A percentile compares a stretch with the other conserved stretches of the same genome.
Evolutionary conservation across 2,797 vertebrate species (phyloP).

Genomic region (Peromyscus aztecus): DNA sequence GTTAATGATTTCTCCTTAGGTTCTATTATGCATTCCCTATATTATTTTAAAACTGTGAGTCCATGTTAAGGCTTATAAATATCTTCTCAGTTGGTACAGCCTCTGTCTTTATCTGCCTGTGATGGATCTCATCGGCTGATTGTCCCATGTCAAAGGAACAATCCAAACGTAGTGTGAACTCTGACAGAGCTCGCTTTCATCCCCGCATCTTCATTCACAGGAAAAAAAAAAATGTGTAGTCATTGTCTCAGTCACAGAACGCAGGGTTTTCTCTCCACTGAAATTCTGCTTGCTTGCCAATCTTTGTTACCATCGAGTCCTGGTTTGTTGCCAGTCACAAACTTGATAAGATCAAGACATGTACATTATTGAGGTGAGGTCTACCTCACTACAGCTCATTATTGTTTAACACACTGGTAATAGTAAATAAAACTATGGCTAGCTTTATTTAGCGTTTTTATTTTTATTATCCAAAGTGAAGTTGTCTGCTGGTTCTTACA

Average conservation of each 20-base stretch:
- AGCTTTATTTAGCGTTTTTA: neutral
- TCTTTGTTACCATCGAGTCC: neutral
- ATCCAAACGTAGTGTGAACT: neutral
- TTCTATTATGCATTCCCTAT: neutral
- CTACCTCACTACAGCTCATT: neutral
- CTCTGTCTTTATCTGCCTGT: neutral
- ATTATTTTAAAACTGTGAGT: neutral
- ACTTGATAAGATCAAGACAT: neutral
- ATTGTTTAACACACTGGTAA: neutral
- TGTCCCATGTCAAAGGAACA: conserved; percentile 15
- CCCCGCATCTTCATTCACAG: neutral
- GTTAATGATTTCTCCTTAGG: neutral
- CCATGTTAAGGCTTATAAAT: neutral
- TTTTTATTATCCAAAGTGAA: conserved; percentile 13
- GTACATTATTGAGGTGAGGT: conserved; percentile 14
- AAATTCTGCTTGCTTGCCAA: conserved; percentile 21
- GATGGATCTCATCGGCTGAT: neutral
- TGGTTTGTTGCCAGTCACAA: neutral
- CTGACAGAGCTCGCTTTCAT: neutral
- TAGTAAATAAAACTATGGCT: neutral
- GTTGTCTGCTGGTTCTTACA: neutral
- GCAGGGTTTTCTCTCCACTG: neutral
- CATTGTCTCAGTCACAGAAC: neutral
- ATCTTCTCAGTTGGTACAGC: neutral
- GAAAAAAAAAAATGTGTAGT: neutral